Evolutionary conservation across 2,888 invertebrate species (phyloP), one percentile per base, ranked within the genome.

Genomic region (Cryptosula pallasiana): DNA sequence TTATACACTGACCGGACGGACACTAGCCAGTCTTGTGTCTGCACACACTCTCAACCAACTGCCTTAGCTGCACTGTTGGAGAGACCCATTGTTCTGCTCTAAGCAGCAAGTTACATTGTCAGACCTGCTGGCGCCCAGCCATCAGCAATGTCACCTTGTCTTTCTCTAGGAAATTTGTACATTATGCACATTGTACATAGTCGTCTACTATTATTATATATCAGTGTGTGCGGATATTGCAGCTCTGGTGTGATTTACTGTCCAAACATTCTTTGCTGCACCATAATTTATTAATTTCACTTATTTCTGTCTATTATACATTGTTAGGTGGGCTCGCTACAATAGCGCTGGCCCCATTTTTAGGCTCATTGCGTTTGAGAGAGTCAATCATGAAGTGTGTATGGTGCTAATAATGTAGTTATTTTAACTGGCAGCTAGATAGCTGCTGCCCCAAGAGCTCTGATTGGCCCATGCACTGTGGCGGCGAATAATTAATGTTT

Each of bases 81-180:
- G n/a, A n/a, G n/a, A n/a, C n/a, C n/a, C n/a, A n/a, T n/a, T n/a
- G n/a, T n/a, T n/a, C n/a, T n/a, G n/a, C n/a, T n/a, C n/a, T n/a
- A n/a, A n/a, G n/a, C n/a, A n/a, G n/a, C n/a, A n/a, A n/a, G n/a
- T n/a, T n/a, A n/a, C n/a, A n/a, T n/a, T n/a, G n/a, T n/a, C n/a
- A n/a, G n/a, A n/a, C n/a, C n/a, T n/a, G n/a, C n/a, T n/a, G n/a
- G n/a, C n/a, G n/a, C n/a, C n/a, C n/a, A n/a, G n/a, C n/a, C n/a
- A n/a, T n/a, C n/a, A 45, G 45, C 9, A 20, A 45, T 13, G 45
- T 45, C 25, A 57, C 57, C 45, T 16, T 16, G 57, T 57, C 63
- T 32, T 32, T 32, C 32, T 32, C 32, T 63, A 63, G 63, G 63
- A 29, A 63, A 63, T 63, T 20, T 63, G 63, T 63, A 63, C 63